Evolutionary conservation across 2,113 vertebrate species (phyloP), one percentile per base, ranked within the genome.

Genomic region (Mormoops blainvillei): DNA sequence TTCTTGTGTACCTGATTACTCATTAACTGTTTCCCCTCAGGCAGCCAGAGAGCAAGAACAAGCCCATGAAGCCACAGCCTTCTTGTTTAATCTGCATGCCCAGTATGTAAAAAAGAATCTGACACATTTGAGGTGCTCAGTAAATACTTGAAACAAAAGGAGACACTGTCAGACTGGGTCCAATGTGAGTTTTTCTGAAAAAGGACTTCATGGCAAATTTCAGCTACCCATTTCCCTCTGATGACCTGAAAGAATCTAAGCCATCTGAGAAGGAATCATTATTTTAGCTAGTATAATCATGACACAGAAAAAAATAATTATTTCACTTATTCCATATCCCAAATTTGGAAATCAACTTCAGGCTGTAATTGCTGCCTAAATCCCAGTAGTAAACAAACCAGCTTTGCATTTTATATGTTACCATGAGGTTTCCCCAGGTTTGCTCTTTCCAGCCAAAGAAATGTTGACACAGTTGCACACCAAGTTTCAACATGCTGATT

Each of bases 401-500:
- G 97, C 96, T 98, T 98, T 95, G 87, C 96, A 92, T 98, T 98
- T 98, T 98, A 98, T 97, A 97, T 98, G 98, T 98, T 98, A 98
- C 96, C 98, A 98, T 63, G 97, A 98, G 97, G 97, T 91, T 98
- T 98, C 96, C 98, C 95, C 95, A 98, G 97, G 98, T 98, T 97
- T 90, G 97, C 92, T 97, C 95, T 96, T 96, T 97, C 95, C 96
- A 98, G 98, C 98, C 98, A 98, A 98, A 98, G 96, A 98, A 98
- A 98, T 98, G 98, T 98, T 99, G 99, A 99, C 98, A 98, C 98
- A 98, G 98, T 98, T 98, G 98, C 98, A 98, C 97, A 98, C 93
- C 97, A 97, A 98, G 98, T 97, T 97, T 98, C 97, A 98, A 98
- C 98, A 98, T 98, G 98, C 98, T 99, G 98, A 98, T 98, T 98